Evolutionary conservation across 2,888 invertebrate genomes (phyloP).

Genomic region (Alcis repandata): DNA sequence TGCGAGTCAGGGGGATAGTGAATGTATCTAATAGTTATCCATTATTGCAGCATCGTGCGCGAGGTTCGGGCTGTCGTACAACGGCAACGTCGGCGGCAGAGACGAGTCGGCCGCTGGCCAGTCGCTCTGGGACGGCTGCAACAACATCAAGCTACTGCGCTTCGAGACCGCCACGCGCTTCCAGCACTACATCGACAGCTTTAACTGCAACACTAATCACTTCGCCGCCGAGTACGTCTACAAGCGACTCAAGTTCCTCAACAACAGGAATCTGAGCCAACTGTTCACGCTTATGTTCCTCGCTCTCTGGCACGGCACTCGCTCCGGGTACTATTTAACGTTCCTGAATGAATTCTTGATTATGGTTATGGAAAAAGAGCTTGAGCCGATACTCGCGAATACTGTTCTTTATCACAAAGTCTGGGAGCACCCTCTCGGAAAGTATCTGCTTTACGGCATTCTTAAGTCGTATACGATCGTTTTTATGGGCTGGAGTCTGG

Average conservation of each 20-base stretch:
- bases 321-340: conserved; percentile 97
- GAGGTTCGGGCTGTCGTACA: conserved; percentile 93
- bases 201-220: conserved; percentile 98
- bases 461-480: conserved; percentile 91
- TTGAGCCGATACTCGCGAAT: conserved; percentile 85
- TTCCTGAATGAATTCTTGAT: conserved; percentile 97
- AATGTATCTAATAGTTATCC: not conserved
- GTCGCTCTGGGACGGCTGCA: conserved; percentile 94
- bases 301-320: conserved; percentile 98
- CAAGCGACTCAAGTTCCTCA: conserved; percentile 96
- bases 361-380: conserved; percentile 93
- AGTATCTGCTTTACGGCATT: conserved; percentile 84
- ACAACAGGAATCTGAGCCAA: conserved; percentile 94
- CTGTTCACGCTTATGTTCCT: conserved; percentile 93
- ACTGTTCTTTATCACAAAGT: conserved; percentile 80
- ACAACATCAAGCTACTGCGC: conserved; percentile 93
- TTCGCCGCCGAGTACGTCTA: conserved; percentile 98
- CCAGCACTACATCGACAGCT: conserved; percentile 95
- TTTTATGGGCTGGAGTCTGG: conserved; percentile 94
- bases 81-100: conserved; percentile 86
- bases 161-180: conserved; percentile 95
- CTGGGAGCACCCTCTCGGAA: conserved; percentile 70
- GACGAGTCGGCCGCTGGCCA: too few relatives aligned
- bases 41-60: conserved; percentile 74
- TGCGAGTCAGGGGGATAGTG: too few relatives aligned